phyloP scores from a whole-genome alignment of 2,888 invertebrate genomes.

The Cataglyphis altisquamis region DNA sequence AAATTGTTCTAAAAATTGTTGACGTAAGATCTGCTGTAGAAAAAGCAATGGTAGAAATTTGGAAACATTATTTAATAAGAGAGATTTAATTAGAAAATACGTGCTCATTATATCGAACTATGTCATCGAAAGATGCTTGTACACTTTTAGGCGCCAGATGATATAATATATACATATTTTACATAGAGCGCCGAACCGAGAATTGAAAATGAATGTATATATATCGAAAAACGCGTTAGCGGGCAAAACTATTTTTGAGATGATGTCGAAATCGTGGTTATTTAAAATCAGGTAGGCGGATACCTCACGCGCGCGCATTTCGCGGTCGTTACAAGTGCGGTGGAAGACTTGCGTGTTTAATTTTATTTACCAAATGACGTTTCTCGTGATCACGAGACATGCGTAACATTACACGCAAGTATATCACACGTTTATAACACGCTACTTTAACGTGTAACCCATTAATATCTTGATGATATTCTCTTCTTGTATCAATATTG shows the following conservation, averaged over 20 bases:
- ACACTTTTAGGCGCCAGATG: neutral
- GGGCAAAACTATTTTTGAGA: conserved; percentile 65
- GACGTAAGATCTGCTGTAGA: neutral
- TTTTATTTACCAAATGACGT: conserved; percentile 23
- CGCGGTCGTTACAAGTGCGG: neutral
- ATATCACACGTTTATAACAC: neutral
- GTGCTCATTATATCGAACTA: neutral
- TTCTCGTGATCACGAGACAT: conserved; percentile 18
- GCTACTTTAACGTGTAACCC: neutral
- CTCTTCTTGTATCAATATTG: neutral
- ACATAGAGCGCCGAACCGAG: neutral
- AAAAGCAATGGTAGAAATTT: neutral
- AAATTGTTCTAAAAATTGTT: neutral
- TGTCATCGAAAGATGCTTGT: neutral
- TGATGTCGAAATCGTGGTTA: conserved; percentile 59
- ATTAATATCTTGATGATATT: neutral
- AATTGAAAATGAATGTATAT: neutral
- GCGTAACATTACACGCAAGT: neutral
- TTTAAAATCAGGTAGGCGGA: conserved; percentile 49
- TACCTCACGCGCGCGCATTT: conserved; percentile 19
- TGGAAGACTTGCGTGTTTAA: conserved; percentile 15
- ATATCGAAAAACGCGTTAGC: conserved; percentile 36
- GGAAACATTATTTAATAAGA: neutral
- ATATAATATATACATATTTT: neutral
- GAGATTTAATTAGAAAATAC: conserved; percentile 5